Evolutionary conservation across 2,888 invertebrate genomes (phyloP), one percentile per base, ranked within the genome.

Genomic region (Lingula anatina): DNA sequence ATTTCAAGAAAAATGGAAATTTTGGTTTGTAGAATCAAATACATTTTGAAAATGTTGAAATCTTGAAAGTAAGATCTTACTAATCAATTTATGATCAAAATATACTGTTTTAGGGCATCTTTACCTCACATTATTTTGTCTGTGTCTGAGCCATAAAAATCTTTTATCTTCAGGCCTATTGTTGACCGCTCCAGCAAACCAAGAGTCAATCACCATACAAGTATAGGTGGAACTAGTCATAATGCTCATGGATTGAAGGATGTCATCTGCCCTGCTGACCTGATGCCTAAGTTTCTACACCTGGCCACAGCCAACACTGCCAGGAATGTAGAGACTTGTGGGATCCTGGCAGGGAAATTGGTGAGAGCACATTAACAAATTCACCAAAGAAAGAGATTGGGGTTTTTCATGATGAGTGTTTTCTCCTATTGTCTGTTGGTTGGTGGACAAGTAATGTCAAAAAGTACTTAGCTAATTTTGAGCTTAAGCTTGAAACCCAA

Each of bases 291-390:
- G 49, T 97, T 97, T 78, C 80, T 93, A 47, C 79, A 80, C 46
- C 79, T 91, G 28, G 90, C 93, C 0, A 83, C 84, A 28, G 76
- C 79, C 49, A 93, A 93, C 77, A 96, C 95, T 0, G 43, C 48
- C 4, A 83, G 81, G 49, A 92, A 92, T 76, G 80, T 89, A 18
- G 96, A 96, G 81, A 94, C 95, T 0, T 94, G 95, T 78, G 97
- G 93, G 24, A 88, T 96, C 55, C 80, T 97, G 26, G 90, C 91
- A 47, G 96, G 96, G 23, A 85, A 85, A 78, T 80, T 95, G 79
- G 89, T 89, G 64, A 72, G 78, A n/a, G n/a, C n/a, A n/a, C n/a
- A n/a, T n/a, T n/a, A n/a, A n/a, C n/a, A n/a, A n/a, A n/a, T n/a
- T n/a, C n/a, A n/a, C n/a, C n/a, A n/a, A n/a, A n/a, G n/a, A n/a